Percentiles rank a stretch among this genome's conserved stretches.
phyloP scores from a whole-genome alignment of 2,113 vertebrate genomes.

The Eublepharis macularius region DNA sequence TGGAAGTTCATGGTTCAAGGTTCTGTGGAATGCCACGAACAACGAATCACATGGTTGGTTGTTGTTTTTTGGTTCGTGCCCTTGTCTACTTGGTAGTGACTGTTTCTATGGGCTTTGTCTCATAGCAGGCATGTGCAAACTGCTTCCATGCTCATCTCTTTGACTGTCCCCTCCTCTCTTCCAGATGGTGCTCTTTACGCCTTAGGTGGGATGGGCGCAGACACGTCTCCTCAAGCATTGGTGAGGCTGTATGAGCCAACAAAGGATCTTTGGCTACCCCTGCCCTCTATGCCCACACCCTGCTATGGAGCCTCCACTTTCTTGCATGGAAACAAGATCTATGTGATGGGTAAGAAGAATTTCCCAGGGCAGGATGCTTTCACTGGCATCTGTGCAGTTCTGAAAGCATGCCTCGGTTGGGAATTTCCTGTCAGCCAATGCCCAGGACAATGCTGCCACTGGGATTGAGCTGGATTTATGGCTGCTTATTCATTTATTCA shows the following conservation, averaged over 20 bases:
- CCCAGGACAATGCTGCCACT: too few relatives aligned
- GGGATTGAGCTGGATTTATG: too few relatives aligned
- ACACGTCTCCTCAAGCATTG: slow-evolving; percentile 91
- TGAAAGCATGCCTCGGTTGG: background rate
- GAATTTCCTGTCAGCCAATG: background rate
- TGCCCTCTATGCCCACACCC: slow-evolving; percentile 94
- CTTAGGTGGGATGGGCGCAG: slow-evolving; percentile 91
- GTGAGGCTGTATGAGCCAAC: slow-evolving; percentile 89
- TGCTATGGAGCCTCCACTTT: slow-evolving; percentile 92
- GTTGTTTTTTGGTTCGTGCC: too few relatives aligned
- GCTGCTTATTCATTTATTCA: too few relatives aligned
- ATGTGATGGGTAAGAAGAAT: slow-evolving; percentile 80
- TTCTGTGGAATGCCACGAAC: too few relatives aligned
- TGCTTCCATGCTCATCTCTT: background rate
- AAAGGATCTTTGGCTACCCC: slow-evolving; percentile 88
- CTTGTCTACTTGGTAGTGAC: background rate
- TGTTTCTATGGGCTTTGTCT: background rate
- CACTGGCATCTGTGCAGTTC: too few relatives aligned
- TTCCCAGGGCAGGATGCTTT: too few relatives aligned
- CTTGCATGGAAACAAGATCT: slow-evolving; percentile 91
- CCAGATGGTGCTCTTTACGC: slow-evolving; percentile 92
- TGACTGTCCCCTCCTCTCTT: slow-evolving; percentile 34
- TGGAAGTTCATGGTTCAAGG: too few relatives aligned
- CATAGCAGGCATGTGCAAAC: too few relatives aligned
- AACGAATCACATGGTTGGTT: too few relatives aligned